A percentile compares a stretch with the other conserved stretches of the same genome.
Evolutionary conservation across 2,797 vertebrate species (phyloP).

Genomic region (Tragopan temminckii): DNA sequence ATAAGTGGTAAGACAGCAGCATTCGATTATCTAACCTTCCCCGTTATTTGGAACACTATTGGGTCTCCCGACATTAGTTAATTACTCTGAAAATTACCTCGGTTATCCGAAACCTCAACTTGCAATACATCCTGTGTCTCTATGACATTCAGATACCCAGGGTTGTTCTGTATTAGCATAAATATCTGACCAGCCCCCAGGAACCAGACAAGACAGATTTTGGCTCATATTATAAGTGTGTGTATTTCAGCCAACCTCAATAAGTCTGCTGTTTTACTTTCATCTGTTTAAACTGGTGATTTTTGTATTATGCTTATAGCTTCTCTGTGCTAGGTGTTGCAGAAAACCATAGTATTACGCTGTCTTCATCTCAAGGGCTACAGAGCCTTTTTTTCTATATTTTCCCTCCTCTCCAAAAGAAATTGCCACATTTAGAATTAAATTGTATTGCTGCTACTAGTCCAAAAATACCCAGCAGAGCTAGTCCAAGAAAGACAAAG

Average conservation of each 20-base stretch:
- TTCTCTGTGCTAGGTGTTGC: background rate
- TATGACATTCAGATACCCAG: conserved; percentile 69
- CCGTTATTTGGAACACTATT: conserved; percentile 66
- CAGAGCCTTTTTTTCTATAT: background rate
- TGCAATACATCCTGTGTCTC: conserved; percentile 49
- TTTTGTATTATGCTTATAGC: background rate
- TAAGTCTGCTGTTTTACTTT: background rate
- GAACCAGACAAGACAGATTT: conserved; percentile 21
- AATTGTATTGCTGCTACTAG: background rate
- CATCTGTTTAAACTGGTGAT: background rate
- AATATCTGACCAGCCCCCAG: conserved; percentile 60
- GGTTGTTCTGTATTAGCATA: conserved; percentile 65
- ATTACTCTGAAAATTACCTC: conserved; percentile 76
- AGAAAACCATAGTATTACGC: background rate
- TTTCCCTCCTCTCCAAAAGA: background rate
- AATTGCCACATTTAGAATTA: background rate
- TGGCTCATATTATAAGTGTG: background rate
- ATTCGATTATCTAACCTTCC: conserved; percentile 67
- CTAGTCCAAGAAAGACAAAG: background rate
- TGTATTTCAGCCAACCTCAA: conserved; percentile 1
- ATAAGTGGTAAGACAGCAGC: conserved; percentile 65
- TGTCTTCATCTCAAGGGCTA: background rate
- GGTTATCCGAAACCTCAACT: conserved; percentile 67
- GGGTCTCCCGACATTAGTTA: conserved; percentile 66
- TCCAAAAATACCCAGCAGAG: background rate